phyloP scores from a whole-genome alignment of 2,888 invertebrate species.

The Sphecodes monilicornis region DNA sequence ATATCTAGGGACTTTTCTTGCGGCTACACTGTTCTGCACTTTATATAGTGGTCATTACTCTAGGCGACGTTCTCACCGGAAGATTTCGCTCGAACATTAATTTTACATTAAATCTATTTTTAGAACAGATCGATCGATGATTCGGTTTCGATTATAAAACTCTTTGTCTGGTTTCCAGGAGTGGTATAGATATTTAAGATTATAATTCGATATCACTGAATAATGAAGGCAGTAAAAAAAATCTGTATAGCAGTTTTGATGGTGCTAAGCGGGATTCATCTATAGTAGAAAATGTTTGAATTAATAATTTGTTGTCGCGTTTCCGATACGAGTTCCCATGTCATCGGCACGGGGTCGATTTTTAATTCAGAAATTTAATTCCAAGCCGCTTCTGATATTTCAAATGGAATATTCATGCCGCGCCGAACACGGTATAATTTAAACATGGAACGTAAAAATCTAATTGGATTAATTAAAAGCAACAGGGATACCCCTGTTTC shows the following conservation, averaged over 20 bases:
- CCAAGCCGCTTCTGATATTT: neutral
- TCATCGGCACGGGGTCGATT: neutral
- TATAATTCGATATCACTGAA: neutral
- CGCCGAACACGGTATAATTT: neutral
- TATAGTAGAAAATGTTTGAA: neutral
- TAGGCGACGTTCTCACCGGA: constrained; percentile 32
- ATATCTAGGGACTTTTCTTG: constrained; percentile 58
- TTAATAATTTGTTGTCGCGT: neutral
- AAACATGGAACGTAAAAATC: constrained; percentile 1
- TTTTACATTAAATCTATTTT: constrained; percentile 32
- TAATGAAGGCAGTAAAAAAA: neutral
- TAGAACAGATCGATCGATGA: neutral
- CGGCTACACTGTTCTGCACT: constrained; percentile 66
- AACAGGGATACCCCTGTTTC: neutral
- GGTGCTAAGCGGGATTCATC: neutral
- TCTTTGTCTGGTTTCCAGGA: neutral
- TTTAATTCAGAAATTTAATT: constrained; percentile 13
- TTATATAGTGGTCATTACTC: constrained; percentile 60
- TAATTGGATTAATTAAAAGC: constrained; percentile 19
- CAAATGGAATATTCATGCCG: constrained; percentile 17
- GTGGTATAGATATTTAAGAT: too few relatives aligned
- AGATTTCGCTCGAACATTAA: constrained; percentile 44
- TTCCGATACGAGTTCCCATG: neutral
- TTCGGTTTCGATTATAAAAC: neutral
- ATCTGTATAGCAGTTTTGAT: neutral